Percentiles rank a stretch among this genome's conserved stretches.
These are phyloP conservation scores for Magallana gigas DNA, from an alignment of 1,140 invertebrate genomes.

Conservation along the genomic window DNA sequence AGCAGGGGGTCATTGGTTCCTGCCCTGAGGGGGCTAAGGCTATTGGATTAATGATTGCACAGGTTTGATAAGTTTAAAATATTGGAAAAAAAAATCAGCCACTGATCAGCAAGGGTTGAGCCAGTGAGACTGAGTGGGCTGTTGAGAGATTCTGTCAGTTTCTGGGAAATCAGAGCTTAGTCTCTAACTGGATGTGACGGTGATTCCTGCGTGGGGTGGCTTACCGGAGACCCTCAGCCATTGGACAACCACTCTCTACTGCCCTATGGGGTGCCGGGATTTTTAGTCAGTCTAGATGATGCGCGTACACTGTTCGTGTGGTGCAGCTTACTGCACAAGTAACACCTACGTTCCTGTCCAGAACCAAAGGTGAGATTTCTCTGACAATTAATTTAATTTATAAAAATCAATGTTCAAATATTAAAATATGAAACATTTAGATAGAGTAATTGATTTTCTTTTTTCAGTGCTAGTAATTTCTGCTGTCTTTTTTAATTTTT, in stretches of 20 bases:
- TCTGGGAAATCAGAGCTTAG: neutral
- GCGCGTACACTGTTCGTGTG: conserved; percentile 53
- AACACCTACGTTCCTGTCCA: conserved; percentile 35
- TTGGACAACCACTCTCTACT: neutral
- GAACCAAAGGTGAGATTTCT: neutral
- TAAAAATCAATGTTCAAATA: neutral
- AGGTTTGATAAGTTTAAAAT: neutral
- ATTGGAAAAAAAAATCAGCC: neutral
- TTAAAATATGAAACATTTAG: no score
- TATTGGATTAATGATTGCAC: neutral
- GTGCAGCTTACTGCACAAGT: conserved; percentile 46
- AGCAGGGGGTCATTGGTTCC: neutral
- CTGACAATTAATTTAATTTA: neutral
- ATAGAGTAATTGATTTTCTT: no score
- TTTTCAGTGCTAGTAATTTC: no score
- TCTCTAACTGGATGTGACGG: neutral
- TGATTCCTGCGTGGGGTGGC: neutral
- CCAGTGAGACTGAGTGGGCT: neutral
- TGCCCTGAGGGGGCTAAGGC: neutral
- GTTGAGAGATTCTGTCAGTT: neutral
- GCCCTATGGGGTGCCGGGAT: neutral
- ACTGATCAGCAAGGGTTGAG: neutral
- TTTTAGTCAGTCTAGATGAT: conserved; percentile 27
- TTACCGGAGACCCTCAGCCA: neutral
- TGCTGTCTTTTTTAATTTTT: no score